phyloP scores from a whole-genome alignment of 2,797 vertebrate species.

The Urosaurus nigricauda region DNA sequence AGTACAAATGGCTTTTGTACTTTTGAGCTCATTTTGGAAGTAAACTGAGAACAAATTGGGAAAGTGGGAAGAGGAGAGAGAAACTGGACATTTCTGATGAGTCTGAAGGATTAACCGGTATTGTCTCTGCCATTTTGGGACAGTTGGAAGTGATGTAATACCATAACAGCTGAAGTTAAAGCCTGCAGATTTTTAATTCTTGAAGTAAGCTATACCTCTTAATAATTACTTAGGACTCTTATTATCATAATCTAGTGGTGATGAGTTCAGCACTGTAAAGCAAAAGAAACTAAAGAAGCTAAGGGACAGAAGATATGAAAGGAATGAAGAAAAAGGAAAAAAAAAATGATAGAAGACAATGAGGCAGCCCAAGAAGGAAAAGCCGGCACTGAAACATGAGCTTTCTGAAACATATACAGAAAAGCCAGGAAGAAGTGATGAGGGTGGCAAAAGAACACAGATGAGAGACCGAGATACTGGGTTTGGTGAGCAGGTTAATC shows the following conservation, averaged over 20 bases:
- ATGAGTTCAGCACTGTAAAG: not conserved
- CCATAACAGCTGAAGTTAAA: not conserved
- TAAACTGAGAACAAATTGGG: not conserved
- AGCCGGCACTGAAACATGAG: not conserved
- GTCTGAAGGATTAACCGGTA: not conserved
- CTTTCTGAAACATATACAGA: not conserved
- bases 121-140: no score
- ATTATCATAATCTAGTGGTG: constrained; percentile 5
- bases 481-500: not conserved
- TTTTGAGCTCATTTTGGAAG: no score
- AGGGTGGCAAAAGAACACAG: not conserved
- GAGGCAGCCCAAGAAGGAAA: not conserved
- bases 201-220: not conserved
- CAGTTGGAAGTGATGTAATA: no score
- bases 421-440: not conserved
- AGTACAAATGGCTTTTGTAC: no score
- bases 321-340: not conserved
- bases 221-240: constrained; percentile 8
- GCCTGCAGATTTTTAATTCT: not conserved
- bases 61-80: not conserved
- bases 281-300: not conserved
- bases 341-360: not conserved
- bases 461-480: not conserved
- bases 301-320: not conserved
- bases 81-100: no score